These are phyloP conservation scores for Epirrhoe alternata DNA, from an alignment of 2,888 invertebrate species.

Conservation along the genomic window DNA sequence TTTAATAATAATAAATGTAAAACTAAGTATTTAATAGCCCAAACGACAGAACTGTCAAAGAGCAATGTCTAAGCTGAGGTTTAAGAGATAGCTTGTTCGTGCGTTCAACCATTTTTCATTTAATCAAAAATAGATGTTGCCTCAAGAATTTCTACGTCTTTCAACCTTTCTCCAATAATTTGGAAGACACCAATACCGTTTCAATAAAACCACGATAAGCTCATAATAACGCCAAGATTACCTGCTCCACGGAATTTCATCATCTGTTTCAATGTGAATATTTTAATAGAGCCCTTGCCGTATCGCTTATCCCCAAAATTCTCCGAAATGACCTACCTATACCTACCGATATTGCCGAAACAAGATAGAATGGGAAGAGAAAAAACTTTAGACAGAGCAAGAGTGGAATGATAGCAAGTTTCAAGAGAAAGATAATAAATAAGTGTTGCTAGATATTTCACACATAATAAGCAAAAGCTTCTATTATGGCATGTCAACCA, in stretches of 20 bases:
- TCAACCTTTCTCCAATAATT: background rate
- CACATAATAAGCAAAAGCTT: no score
- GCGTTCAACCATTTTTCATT: background rate
- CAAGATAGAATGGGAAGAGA: constrained; percentile 52
- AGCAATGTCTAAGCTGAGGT: no score
- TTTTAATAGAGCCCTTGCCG: constrained; percentile 52
- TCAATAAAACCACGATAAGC: constrained; percentile 14
- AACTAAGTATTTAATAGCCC: no score
- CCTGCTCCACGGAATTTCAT: constrained; percentile 42
- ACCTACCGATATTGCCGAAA: constrained; percentile 50
- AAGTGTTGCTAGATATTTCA: no score
- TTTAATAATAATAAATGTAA: no score
- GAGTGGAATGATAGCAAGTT: no score
- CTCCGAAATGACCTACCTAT: constrained; percentile 57
- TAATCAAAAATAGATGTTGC: background rate
- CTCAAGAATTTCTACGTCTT: background rate
- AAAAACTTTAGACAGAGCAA: constrained; percentile 4
- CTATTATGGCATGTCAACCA: no score
- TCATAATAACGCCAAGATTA: constrained; percentile 39
- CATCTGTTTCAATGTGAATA: constrained; percentile 46
- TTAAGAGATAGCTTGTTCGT: background rate
- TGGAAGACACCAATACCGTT: background rate
- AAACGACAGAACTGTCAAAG: no score
- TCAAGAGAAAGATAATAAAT: no score
- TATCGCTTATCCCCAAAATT: constrained; percentile 54